A percentile compares a stretch with the other conserved stretches of the same genome.
phyloP scores from a whole-genome alignment of 1,140 invertebrate species.

The Eupristina koningsbergeri region DNA sequence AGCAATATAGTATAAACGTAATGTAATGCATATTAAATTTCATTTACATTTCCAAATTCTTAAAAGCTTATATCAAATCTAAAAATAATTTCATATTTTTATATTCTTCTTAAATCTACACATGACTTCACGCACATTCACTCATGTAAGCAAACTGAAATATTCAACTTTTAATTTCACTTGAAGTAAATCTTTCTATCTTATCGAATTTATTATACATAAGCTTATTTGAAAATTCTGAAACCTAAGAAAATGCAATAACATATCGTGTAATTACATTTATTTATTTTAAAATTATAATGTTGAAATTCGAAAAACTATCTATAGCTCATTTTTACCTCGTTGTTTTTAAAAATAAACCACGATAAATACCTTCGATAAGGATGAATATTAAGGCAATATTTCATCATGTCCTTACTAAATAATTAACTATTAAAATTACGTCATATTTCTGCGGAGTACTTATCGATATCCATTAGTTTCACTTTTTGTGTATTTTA shows the following conservation, averaged over 20 bases:
- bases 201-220: not conserved
- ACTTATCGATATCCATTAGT: conserved; percentile 2
- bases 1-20: too few relatives aligned
- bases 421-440: conserved; percentile 8
- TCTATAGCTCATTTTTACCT: not conserved
- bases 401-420: not conserved
- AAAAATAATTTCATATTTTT: too few relatives aligned
- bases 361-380: not conserved
- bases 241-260: not conserved
- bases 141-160: not conserved
- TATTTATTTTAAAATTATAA: not conserved
- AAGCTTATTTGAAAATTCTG: not conserved
- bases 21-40: too few relatives aligned
- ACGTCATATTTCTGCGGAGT: not conserved
- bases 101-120: too few relatives aligned
- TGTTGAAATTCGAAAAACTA: not conserved
- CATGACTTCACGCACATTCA: too few relatives aligned
- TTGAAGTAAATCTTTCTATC: not conserved
- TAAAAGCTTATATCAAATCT: too few relatives aligned
- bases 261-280: not conserved
- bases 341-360: not conserved
- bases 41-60: too few relatives aligned
- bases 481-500: not conserved
- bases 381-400: not conserved
- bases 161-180: not conserved